Evolutionary conservation across 2,113 vertebrate species (phyloP).

Genomic region (Corydoras maculifer): DNA sequence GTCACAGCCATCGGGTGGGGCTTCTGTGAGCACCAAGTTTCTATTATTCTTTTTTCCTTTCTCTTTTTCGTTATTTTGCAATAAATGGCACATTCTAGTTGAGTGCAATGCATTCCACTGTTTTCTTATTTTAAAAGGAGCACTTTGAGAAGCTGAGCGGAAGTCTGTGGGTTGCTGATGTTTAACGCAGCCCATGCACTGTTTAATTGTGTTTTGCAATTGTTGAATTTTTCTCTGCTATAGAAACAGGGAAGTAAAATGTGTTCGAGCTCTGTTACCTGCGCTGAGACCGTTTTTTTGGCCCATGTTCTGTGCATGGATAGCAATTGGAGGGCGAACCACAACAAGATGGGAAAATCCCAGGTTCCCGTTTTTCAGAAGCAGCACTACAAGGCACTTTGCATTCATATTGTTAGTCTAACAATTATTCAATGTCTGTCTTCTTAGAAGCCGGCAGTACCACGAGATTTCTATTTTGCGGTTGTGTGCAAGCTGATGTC

Average conservation of each 20-base stretch:
- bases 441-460: slow-evolving; percentile 32
- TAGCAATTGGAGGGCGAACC: slow-evolving; percentile 29
- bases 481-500: slow-evolving; percentile 54
- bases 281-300: background rate
- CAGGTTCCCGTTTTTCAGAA: slow-evolving; percentile 46
- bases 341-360: slow-evolving; percentile 42
- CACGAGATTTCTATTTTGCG: slow-evolving; percentile 32
- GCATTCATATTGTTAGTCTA: slow-evolving; percentile 36
- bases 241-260: slow-evolving; percentile 7
- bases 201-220: slow-evolving; percentile 9
- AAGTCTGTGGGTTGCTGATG: slow-evolving; percentile 32
- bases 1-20: slow-evolving; percentile 27
- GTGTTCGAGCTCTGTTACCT: slow-evolving; percentile 1
- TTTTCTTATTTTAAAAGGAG: slow-evolving; percentile 31
- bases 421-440: slow-evolving; percentile 35
- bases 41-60: slow-evolving; percentile 39
- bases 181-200: slow-evolving; percentile 35
- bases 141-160: slow-evolving; percentile 42
- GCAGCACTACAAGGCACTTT: slow-evolving; percentile 72
- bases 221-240: slow-evolving; percentile 8
- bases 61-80: slow-evolving; percentile 45
- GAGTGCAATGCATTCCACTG: slow-evolving; percentile 56
- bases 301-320: slow-evolving; percentile 15
- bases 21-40: slow-evolving; percentile 9
- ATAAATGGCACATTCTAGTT: slow-evolving; percentile 22